A percentile compares a stretch with the other conserved stretches of the same genome.
Conservation (phyloP, 1,140 invertebrate species). For the Heliconius congener region DNA sequence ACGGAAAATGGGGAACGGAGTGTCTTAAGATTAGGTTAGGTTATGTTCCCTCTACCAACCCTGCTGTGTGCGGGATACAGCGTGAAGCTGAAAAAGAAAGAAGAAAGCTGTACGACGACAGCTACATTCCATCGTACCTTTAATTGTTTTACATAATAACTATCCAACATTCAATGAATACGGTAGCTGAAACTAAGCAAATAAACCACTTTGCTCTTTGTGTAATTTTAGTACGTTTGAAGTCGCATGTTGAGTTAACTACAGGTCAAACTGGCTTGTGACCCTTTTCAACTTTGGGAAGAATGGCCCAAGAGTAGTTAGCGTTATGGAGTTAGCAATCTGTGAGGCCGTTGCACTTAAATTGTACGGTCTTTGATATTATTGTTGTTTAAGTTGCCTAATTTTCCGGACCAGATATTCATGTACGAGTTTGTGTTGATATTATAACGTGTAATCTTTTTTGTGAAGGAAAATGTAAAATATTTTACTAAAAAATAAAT, state of each 20-base stretch:
- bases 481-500: too few relatives aligned
- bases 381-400: slow-evolving; percentile 33
- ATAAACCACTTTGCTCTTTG: slow-evolving; percentile 34
- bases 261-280: slow-evolving; percentile 48
- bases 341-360: slow-evolving; percentile 45
- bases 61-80: too few relatives aligned
- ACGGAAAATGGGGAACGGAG: too few relatives aligned
- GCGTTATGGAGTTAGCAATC: slow-evolving; percentile 30
- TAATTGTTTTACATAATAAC: slow-evolving; percentile 10
- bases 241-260: slow-evolving; percentile 49
- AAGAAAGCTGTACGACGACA: not conserved
- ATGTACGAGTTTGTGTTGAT: not conserved
- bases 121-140: not conserved
- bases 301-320: slow-evolving; percentile 35
- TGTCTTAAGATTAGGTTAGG: too few relatives aligned
- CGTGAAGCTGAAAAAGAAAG: not conserved
- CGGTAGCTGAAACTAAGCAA: slow-evolving; percentile 23
- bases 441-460: not conserved
- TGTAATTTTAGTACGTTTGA: slow-evolving; percentile 41
- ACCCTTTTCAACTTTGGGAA: slow-evolving; percentile 42
- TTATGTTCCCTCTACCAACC: too few relatives aligned
- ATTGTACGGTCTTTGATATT: slow-evolving; percentile 32
- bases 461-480: not conserved
- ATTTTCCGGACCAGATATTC: slow-evolving; percentile 7
- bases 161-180: slow-evolving; percentile 26